phyloP scores from a whole-genome alignment of 2,888 invertebrate species.

The Drosophila fulvimacula region DNA sequence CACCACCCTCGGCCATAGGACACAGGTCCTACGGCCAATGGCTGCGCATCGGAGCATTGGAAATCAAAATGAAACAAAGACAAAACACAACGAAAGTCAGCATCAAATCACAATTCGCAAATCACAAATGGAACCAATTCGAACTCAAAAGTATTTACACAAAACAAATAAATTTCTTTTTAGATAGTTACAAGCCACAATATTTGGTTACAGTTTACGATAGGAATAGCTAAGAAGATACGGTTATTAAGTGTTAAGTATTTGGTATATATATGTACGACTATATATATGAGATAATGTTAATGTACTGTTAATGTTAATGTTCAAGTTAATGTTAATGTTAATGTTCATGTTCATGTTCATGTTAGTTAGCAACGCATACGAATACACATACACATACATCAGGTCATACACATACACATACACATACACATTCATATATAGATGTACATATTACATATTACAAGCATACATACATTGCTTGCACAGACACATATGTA shows the following conservation, averaged over 20 bases:
- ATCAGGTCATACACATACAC: conserved; percentile 29
- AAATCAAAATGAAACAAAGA: conserved; percentile 29
- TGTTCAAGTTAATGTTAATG: conserved; percentile 15
- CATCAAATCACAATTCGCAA: conserved; percentile 32
- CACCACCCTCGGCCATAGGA: conserved; percentile 16
- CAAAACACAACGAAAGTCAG: conserved; percentile 15
- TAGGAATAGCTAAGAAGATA: conserved; percentile 31
- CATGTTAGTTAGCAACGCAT: conserved; percentile 40
- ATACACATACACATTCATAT: conserved; percentile 17
- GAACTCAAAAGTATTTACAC: conserved; percentile 17
- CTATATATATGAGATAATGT: conserved; percentile 41
- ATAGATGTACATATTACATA: conserved; percentile 12
- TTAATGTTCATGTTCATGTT: conserved; percentile 1
- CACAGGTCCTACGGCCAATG: not conserved
- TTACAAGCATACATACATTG: conserved; percentile 13
- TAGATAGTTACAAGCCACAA: conserved; percentile 45
- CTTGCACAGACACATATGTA: conserved; percentile 11
- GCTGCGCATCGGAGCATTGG: conserved; percentile 36
- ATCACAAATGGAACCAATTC: conserved; percentile 21
- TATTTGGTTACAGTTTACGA: conserved; percentile 40
- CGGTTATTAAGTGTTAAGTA: conserved; percentile 30
- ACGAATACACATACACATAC: conserved; percentile 54
- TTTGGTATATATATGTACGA: conserved; percentile 11
- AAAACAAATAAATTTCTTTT: conserved; percentile 6
- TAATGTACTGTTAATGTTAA: conserved; percentile 26